Base-by-base conservation (phyloP, 1,140 invertebrate species). In the Leptonema lineaticorne region DNA sequence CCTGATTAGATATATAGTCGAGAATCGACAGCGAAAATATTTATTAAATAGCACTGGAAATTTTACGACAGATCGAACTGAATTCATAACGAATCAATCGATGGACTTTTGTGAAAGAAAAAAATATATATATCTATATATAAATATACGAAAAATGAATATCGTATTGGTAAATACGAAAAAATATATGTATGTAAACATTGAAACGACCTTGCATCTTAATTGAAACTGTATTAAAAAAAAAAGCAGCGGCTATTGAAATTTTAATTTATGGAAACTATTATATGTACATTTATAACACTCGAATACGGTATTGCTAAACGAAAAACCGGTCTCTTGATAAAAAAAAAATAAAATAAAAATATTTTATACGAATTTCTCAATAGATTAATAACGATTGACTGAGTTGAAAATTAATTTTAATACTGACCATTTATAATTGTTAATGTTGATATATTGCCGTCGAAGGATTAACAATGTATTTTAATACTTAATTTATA, bases 261-360 rank as follows among this genome's bases (percentile, higher is more conserved):
- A 53, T 24, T 24, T 53, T 53, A 53, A 53, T 53, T 53, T 53
- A 53, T 53, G 20, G 50, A 26, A 53, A 53, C 50, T 53, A 53
- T 53, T 22, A 53, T 53, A 53, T 53, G 22, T 14, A 53, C 50
- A 53, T 53, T 53, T 53, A 53, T 53, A 53, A 26, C 50, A 53
- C 37, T 9, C 37, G 37, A 16, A 45, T 45, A 45, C 20, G 3
- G 20, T 53, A 2, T 53, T 53, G 50, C 20, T 53, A 26, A 22
- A 53, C 27, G 27, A 53, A 53, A 53, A 53, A 53, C 50, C 50
- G 50, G 50, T 53, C 22, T n/a, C n/a, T n/a, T n/a, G n/a, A n/a
- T n/a, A 11, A 8, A 53, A 53, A 26, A 53, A 53, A 53, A 53
- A 53, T 53, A 18, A 22, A 53, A 53, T 53, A 18, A 22, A 53